These are phyloP conservation scores for Ptilonorhynchus violaceus DNA, from an alignment of 2,113 vertebrate species.

Conservation along the genomic window DNA sequence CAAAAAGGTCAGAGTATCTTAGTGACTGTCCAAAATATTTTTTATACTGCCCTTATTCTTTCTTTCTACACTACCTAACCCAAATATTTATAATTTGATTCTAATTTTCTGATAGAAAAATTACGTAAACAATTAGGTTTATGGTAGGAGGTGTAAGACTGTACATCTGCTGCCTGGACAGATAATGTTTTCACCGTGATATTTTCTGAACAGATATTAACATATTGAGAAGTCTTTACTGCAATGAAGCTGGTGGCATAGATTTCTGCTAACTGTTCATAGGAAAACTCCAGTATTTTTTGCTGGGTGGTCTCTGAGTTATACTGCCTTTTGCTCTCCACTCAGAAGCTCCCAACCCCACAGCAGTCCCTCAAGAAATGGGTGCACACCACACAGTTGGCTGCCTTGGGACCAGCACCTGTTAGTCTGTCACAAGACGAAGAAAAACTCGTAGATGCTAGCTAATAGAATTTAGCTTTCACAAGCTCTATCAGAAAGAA, in stretches of 20 bases:
- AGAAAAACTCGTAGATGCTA: neutral
- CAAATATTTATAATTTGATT: neutral
- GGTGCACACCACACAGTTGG: fast-evolving
- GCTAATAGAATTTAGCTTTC: neutral
- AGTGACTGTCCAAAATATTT: neutral
- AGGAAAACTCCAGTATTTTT: neutral
- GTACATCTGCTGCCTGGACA: neutral
- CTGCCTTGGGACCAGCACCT: neutral
- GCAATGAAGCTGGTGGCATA: neutral
- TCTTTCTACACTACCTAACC: neutral
- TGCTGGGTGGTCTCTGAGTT: neutral
- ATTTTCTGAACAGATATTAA: neutral
- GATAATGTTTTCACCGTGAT: neutral
- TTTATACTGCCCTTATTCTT: neutral
- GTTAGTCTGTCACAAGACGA: neutral
- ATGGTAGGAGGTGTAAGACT: neutral
- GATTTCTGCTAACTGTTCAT: neutral
- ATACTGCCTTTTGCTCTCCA: neutral
- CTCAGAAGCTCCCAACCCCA: neutral
- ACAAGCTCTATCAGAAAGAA: neutral
- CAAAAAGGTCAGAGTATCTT: neutral
- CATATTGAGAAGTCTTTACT: neutral
- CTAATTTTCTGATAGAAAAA: neutral
- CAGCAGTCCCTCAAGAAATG: neutral
- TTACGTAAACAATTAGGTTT: neutral